phyloP scores from a whole-genome alignment of 2,113 vertebrate species.

The Arothron firmamentum region DNA sequence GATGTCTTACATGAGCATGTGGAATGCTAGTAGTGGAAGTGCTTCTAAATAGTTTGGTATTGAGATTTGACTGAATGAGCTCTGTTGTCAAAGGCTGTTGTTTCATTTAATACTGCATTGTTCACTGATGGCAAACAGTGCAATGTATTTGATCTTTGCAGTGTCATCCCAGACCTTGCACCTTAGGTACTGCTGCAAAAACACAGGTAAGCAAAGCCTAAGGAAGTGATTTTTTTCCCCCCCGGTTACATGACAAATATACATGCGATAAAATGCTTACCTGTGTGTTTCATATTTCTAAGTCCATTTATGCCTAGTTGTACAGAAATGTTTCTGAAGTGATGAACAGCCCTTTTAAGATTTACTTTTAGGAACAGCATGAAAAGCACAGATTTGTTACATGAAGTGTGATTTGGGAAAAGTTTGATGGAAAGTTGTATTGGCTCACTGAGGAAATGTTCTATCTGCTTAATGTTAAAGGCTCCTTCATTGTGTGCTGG shows the following conservation, averaged over 20 bases:
- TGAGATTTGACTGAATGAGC: slow-evolving; percentile 50
- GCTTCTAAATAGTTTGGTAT: slow-evolving; percentile 44
- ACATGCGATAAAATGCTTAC: slow-evolving; percentile 64
- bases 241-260: slow-evolving; percentile 35
- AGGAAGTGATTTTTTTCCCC: slow-evolving; percentile 75
- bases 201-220: slow-evolving; percentile 99
- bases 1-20: slow-evolving; percentile 64
- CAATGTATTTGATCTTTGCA: slow-evolving; percentile 98
- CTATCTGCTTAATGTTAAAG: slow-evolving; percentile 35
- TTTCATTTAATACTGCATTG: slow-evolving; percentile 84
- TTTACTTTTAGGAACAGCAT: slow-evolving; percentile 69
- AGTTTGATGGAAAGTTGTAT: slow-evolving; percentile 22
- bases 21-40: slow-evolving; percentile 53
- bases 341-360: slow-evolving; percentile 30
- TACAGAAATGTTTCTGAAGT: slow-evolving; percentile 37
- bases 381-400: slow-evolving; percentile 28
- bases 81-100: slow-evolving; percentile 85
- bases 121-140: slow-evolving; percentile 97
- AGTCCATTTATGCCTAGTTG: slow-evolving; percentile 49
- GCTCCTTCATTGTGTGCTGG: slow-evolving; percentile 43
- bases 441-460: slow-evolving; percentile 46
- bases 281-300: slow-evolving; percentile 54
- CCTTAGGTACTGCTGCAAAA: slow-evolving; percentile 99
- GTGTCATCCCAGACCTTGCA: slow-evolving; percentile 98
- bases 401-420: slow-evolving; percentile 26